These are phyloP conservation scores for Drosophila truncata DNA, from an alignment of 1,140 invertebrate species.

Conservation along the genomic window DNA sequence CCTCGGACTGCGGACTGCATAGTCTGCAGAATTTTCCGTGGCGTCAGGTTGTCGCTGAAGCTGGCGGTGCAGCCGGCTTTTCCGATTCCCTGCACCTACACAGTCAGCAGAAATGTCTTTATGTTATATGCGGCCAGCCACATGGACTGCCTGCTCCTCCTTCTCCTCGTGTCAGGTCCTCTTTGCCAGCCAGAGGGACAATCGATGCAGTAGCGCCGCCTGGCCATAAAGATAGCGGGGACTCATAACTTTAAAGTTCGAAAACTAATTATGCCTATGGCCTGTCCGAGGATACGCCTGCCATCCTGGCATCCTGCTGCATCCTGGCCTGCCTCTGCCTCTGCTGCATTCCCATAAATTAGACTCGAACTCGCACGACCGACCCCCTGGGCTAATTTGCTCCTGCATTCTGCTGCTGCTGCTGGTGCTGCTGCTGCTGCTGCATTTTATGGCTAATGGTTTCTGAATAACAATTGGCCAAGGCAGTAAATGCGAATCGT, in stretches of 20 bases:
- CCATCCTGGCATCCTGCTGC: slow-evolving; percentile 2
- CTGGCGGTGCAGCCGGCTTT: slow-evolving; percentile 58
- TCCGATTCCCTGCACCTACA: slow-evolving; percentile 71
- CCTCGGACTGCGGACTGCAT: slow-evolving; percentile 20
- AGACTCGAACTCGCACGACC: slow-evolving; percentile 28
- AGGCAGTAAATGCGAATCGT: slow-evolving; percentile 30
- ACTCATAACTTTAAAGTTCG: slow-evolving; percentile 82
- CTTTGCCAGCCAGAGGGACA: slow-evolving; percentile 2
- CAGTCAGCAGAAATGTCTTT: slow-evolving; percentile 70
- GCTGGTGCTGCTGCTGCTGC: too few relatives aligned
- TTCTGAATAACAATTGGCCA: slow-evolving; percentile 73
- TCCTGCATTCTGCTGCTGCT: slow-evolving; percentile 70
- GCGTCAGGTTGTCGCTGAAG: slow-evolving; percentile 74
- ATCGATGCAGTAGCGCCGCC: slow-evolving; percentile 33
- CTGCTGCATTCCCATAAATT: slow-evolving; percentile 77
- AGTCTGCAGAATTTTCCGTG: slow-evolving; percentile 60
- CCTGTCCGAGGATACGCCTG: slow-evolving; percentile 43
- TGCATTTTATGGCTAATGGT: slow-evolving; percentile 81
- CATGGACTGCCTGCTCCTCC: slow-evolving; percentile 22
- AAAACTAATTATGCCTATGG: slow-evolving; percentile 83
- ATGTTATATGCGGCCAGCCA: slow-evolving; percentile 57
- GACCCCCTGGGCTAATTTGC: slow-evolving; percentile 59
- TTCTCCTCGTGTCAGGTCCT: not conserved
- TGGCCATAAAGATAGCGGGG: slow-evolving; percentile 79
- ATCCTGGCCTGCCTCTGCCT: slow-evolving; percentile 10